Evolutionary conservation across 2,888 invertebrate genomes (phyloP).

Genomic region (Zygaena filipendulae): DNA sequence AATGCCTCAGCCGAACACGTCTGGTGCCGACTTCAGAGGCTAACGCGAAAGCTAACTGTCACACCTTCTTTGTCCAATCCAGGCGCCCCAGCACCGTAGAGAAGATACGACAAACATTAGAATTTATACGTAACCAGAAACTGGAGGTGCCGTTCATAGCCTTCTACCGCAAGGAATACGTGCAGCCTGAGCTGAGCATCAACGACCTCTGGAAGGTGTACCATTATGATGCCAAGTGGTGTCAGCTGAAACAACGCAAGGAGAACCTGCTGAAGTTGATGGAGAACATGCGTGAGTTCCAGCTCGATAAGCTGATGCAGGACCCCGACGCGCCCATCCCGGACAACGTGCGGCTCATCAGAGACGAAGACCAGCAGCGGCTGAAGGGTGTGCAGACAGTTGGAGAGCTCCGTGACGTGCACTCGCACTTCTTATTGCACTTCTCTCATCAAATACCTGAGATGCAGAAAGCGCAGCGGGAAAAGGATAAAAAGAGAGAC

Average conservation of each 20-base stretch:
- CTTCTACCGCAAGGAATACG: constrained; percentile 98
- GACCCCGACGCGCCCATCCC: constrained; percentile 87
- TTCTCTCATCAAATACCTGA: constrained; percentile 86
- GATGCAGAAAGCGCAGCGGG: constrained; percentile 80
- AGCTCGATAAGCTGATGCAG: constrained; percentile 83
- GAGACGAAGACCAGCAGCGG: constrained; percentile 86
- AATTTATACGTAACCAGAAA: constrained; percentile 95
- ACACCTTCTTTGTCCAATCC: constrained; percentile 6
- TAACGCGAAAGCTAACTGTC: background rate
- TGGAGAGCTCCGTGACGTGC: constrained; percentile 93
- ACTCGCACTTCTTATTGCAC: constrained; percentile 92
- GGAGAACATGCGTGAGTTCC: constrained; percentile 93
- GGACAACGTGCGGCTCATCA: constrained; percentile 83
- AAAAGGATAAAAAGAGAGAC: constrained; percentile 73
- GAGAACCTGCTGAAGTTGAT: constrained; percentile 83
- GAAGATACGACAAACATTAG: constrained; percentile 94
- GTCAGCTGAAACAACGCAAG: constrained; percentile 87
- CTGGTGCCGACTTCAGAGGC: too few relatives aligned
- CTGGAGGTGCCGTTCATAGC: constrained; percentile 98
- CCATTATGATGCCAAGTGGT: constrained; percentile 95
- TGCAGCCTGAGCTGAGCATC: constrained; percentile 92
- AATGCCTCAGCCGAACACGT: too few relatives aligned
- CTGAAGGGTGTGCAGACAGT: constrained; percentile 81
- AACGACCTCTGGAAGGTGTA: constrained; percentile 99
- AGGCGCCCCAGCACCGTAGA: constrained; percentile 76